These are phyloP conservation scores for Hypolimnas misippus DNA, from an alignment of 2,888 invertebrate species.

Conservation along the genomic window DNA sequence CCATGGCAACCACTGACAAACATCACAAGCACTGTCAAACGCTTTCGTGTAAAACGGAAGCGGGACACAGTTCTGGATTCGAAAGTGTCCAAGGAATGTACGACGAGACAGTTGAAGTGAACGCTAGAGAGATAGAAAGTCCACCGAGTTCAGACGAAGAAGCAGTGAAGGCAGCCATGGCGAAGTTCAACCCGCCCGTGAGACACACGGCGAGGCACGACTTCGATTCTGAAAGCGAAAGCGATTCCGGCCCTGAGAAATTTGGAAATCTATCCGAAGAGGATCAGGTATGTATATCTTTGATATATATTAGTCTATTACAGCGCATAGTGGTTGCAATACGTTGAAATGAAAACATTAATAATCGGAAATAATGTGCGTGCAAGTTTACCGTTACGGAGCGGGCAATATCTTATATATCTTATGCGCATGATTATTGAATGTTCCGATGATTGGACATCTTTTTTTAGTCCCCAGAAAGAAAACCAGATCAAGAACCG, in stretches of 20 bases:
- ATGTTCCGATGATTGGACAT: conserved; percentile 7
- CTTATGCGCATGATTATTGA: conserved; percentile 7
- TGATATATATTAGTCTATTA: not conserved
- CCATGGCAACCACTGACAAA: conserved; percentile 78
- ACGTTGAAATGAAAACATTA: not conserved
- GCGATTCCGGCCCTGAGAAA: conserved; percentile 67
- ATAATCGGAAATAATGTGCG: conserved; percentile 6
- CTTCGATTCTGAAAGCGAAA: conserved; percentile 76
- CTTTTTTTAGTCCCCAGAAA: conserved; percentile 64
- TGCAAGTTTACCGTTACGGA: not conserved
- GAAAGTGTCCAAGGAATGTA: conserved; percentile 70
- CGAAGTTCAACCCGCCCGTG: conserved; percentile 75
- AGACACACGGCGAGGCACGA: conserved; percentile 73
- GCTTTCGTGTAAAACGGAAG: conserved; percentile 51
- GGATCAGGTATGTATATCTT: conserved; percentile 56
- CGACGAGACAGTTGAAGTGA: conserved; percentile 85
- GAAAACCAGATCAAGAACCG: conserved; percentile 59
- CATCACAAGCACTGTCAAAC: conserved; percentile 67
- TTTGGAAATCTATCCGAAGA: conserved; percentile 63
- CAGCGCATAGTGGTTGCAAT: not conserved
- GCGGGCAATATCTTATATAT: not conserved
- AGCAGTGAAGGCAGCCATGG: conserved; percentile 65
- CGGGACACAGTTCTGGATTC: conserved; percentile 39
- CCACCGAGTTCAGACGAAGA: conserved; percentile 67
- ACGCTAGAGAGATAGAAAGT: conserved; percentile 84